Evolutionary conservation across 2,797 vertebrate genomes (phyloP).

Genomic region (Neoniphon sammara): DNA sequence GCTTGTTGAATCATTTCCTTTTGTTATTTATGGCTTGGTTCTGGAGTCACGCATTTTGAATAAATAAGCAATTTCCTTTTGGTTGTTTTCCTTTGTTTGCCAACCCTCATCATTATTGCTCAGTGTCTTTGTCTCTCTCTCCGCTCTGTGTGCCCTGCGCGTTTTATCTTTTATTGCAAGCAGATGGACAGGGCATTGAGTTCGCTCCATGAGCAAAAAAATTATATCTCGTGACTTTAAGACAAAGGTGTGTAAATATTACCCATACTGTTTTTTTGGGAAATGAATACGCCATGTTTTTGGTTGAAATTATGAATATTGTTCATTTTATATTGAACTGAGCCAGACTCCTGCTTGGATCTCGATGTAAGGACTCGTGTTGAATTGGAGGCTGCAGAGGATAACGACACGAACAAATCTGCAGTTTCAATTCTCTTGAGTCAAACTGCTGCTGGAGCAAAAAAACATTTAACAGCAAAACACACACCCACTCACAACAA

Average conservation of each 20-base stretch:
- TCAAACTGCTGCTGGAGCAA: background rate
- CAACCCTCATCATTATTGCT: slow-evolving; percentile 34
- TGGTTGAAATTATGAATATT: too few relatives aligned
- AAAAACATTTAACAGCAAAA: background rate
- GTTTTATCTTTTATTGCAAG: slow-evolving; percentile 17
- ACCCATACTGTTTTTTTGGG: too few relatives aligned
- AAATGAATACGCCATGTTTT: too few relatives aligned
- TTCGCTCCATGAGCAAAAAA: background rate
- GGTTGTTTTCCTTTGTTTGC: slow-evolving; percentile 57
- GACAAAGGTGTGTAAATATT: too few relatives aligned
- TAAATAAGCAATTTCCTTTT: slow-evolving; percentile 66
- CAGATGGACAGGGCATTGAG: background rate
- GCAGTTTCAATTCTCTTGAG: too few relatives aligned
- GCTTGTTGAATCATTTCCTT: slow-evolving; percentile 37
- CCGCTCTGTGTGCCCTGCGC: slow-evolving; percentile 39
- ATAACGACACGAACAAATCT: too few relatives aligned
- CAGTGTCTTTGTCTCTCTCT: slow-evolving; percentile 21
- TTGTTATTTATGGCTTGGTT: slow-evolving; percentile 56
- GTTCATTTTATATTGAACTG: too few relatives aligned
- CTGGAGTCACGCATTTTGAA: slow-evolving; percentile 35
- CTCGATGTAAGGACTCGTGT: too few relatives aligned
- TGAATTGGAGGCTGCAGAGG: too few relatives aligned
- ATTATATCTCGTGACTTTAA: background rate
- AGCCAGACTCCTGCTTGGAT: too few relatives aligned
- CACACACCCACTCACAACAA: background rate